Percentiles rank a stretch among this genome's conserved stretches.
Evolutionary conservation across 1,140 invertebrate species (phyloP).

Genomic region (Lucilia sericata): DNA sequence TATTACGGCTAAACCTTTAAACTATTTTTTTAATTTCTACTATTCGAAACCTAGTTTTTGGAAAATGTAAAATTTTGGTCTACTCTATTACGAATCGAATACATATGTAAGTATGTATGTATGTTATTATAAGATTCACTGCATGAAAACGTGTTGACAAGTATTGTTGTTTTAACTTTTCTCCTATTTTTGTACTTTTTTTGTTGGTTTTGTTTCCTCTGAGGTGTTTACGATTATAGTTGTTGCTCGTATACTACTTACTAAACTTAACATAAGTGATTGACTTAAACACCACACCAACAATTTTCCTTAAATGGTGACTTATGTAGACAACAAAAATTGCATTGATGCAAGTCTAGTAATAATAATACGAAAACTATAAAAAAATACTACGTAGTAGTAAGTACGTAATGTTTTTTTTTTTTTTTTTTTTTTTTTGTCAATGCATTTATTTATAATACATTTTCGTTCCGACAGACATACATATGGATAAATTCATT

Average conservation of each 20-base stretch:
- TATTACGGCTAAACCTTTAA: no score
- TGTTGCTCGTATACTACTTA: background rate
- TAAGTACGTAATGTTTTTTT: background rate
- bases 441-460: background rate
- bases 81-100: no score
- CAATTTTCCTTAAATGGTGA: conserved; percentile 9
- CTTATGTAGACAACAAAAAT: background rate
- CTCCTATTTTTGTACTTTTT: background rate
- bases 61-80: no score
- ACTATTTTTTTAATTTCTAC: no score
- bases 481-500: background rate
- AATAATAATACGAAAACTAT: background rate
- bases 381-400: background rate
- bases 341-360: no score
- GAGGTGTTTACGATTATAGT: background rate
- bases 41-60: no score
- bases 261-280: conserved; percentile 10
- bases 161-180: background rate
- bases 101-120: no score
- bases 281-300: conserved; percentile 10
- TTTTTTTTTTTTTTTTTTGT: no score
- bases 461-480: no score
- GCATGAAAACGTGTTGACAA: no score
- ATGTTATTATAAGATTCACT: background rate
- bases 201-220: background rate